Percentiles rank a stretch among this genome's conserved stretches.
These are phyloP conservation scores for Drosophila lini DNA, from an alignment of 1,140 invertebrate genomes.

Conservation along the genomic window DNA sequence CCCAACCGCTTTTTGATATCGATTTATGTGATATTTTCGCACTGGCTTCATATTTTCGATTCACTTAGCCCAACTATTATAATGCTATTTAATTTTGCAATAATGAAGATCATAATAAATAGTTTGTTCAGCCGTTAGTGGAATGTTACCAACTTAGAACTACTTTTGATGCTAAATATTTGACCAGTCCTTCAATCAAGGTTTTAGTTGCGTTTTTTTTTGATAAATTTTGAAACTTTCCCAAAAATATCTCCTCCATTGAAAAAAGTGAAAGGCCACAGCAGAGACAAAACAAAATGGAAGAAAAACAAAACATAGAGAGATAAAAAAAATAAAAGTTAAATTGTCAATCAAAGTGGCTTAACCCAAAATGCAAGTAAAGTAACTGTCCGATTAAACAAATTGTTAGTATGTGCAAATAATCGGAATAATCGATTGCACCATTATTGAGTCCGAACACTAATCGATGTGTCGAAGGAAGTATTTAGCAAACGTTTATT, in stretches of 20 bases:
- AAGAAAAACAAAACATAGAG: slow-evolving; percentile 10
- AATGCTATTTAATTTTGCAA: slow-evolving; percentile 10
- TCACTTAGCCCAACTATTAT: slow-evolving; percentile 28
- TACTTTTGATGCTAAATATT: not conserved
- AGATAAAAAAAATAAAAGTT: slow-evolving; percentile 20
- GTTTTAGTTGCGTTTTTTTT: not conserved
- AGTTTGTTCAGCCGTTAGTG: not conserved
- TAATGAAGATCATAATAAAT: slow-evolving; percentile 5
- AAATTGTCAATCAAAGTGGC: slow-evolving; percentile 43
- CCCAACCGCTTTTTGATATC: not conserved
- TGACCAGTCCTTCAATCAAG: not conserved
- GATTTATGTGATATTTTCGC: slow-evolving; percentile 33
- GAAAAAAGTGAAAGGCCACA: slow-evolving; percentile 38
- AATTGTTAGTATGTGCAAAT: slow-evolving; percentile 45
- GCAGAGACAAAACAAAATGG: slow-evolving; percentile 3
- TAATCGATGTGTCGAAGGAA: slow-evolving; percentile 20
- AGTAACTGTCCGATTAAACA: slow-evolving; percentile 26
- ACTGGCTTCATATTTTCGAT: slow-evolving; percentile 33
- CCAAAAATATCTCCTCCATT: slow-evolving; percentile 16
- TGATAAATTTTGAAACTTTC: slow-evolving; percentile 20
- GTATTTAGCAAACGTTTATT: slow-evolving; percentile 1
- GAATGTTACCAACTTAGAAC: slow-evolving; percentile 8
- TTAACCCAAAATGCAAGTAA: slow-evolving; percentile 38
- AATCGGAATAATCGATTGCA: slow-evolving; percentile 37
- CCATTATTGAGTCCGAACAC: not conserved